A percentile compares a stretch with the other conserved stretches of the same genome.
Evolutionary conservation across 2,888 invertebrate genomes (phyloP).

Genomic region (Bhutanitis thaidina): DNA sequence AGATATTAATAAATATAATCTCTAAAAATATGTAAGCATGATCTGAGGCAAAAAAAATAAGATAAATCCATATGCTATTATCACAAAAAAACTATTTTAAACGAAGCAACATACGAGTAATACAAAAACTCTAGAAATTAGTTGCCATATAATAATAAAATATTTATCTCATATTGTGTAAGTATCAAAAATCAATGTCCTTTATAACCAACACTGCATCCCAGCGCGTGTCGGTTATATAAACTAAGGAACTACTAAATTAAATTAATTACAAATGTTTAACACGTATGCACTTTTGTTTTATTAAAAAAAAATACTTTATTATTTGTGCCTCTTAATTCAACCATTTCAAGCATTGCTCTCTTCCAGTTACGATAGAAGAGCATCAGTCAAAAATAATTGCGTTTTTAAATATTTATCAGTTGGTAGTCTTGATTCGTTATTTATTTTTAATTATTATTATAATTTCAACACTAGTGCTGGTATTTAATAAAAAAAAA

Average conservation of each 20-base stretch:
- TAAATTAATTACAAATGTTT: slow-evolving; percentile 44
- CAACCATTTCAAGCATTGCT: not conserved
- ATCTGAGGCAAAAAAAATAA: too few species aligned
- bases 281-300: slow-evolving; percentile 25
- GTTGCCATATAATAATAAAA: too few species aligned
- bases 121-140: too few species aligned
- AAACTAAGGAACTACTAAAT: slow-evolving; percentile 50
- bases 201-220: slow-evolving; percentile 24
- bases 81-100: too few species aligned
- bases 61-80: too few species aligned
- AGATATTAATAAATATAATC: too few species aligned
- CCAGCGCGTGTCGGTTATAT: slow-evolving; percentile 55
- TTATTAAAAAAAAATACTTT: slow-evolving; percentile 13
- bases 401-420: not conserved
- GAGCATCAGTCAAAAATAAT: too few species aligned
- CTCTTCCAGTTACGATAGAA: too few species aligned
- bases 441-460: not conserved
- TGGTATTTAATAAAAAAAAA: not conserved
- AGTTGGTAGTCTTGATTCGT: not conserved
- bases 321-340: slow-evolving; percentile 1
- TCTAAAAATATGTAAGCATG: too few species aligned
- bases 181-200: slow-evolving; percentile 13
- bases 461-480: not conserved
- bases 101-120: too few species aligned
- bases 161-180: not conserved